Base-by-base conservation (phyloP, 2,888 invertebrate species). In the Drosophila paramelanica region DNA sequence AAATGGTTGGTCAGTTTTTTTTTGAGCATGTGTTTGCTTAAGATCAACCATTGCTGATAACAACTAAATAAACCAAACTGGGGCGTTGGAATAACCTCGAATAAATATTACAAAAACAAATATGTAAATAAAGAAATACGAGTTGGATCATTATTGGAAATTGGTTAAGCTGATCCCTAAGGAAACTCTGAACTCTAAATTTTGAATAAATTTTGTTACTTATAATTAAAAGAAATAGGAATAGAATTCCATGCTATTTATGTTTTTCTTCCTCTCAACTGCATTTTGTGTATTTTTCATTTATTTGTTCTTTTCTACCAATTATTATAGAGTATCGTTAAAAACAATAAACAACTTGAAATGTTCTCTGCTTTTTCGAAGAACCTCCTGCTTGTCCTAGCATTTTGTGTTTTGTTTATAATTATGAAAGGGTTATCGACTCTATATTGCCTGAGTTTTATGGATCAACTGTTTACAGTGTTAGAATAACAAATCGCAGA, bases 361-460 rank as follows among this genome's bases (percentile, higher is more conserved):
- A 27, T 36, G 5, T 13, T 36, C 36, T 36, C 13, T 13, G 0
- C 11, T 36, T 13, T 4, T 36, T 13, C 36, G 13, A 36, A 36
- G 36, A 36, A 36, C 13, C 36, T 36, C 13, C 13, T 13, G 7
- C 31, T 2, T 7, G 6, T 11, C 10, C 33, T 27, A 7, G 33
- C 33, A 39, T 8, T n/a, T 14, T 14, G 8, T 17, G 25, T 50
- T 31, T 65, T 46, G 58, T 64, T 58, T 45, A 59, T 52, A 65
- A 57, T 74, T 58, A 51, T 53, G n/a, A 71, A 55, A 58, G 51
- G 71, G 76, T 66, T 75, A 71, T 71, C 55, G 67, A 74, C 76
- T 66, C 55, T 55, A 5, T 52, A 5, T 52, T 45, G 17, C 14
- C 38, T 57, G 58, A 8, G n/a, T 67, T 61, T 42, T 47, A 56